Evolutionary conservation across 2,113 vertebrate species (phyloP).

Genomic region (Zosterops japonicus): DNA sequence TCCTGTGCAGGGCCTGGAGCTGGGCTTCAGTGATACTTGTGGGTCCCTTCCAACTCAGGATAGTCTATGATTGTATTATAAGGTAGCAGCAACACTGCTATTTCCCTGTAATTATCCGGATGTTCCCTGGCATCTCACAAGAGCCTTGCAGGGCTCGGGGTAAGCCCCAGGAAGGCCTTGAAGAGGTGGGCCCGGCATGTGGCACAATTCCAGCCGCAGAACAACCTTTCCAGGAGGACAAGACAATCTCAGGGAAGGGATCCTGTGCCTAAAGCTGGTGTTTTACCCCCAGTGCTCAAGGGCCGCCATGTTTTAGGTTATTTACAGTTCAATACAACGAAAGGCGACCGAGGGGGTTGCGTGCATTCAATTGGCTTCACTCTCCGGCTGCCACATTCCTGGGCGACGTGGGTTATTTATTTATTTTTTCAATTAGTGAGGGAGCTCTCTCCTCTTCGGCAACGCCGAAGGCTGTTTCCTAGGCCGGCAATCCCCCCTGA

Average conservation of each 20-base stretch:
- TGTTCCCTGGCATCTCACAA: background rate
- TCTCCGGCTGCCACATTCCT: background rate
- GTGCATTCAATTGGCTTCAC: too few species aligned
- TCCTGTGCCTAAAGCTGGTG: accelerated
- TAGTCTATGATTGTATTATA: background rate
- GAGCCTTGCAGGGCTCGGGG: background rate
- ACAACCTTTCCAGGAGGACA: background rate
- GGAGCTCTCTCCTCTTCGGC: too few species aligned
- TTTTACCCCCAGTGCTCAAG: background rate
- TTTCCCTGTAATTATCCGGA: background rate
- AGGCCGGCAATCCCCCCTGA: accelerated
- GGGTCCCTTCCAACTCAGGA: background rate
- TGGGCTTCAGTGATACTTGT: background rate
- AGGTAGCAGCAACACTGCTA: background rate
- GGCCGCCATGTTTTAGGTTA: background rate
- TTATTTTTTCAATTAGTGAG: too few species aligned
- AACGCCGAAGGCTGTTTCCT: accelerated
- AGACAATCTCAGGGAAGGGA: background rate
- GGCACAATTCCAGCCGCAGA: background rate
- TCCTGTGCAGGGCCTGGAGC: background rate
- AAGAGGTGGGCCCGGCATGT: background rate
- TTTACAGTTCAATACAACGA: accelerated
- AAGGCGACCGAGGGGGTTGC: background rate
- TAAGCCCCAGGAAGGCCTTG: background rate
- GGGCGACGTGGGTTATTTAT: background rate